phyloP scores from a whole-genome alignment of 2,888 invertebrate genomes.

The Acanthosepion pharaonis region DNA sequence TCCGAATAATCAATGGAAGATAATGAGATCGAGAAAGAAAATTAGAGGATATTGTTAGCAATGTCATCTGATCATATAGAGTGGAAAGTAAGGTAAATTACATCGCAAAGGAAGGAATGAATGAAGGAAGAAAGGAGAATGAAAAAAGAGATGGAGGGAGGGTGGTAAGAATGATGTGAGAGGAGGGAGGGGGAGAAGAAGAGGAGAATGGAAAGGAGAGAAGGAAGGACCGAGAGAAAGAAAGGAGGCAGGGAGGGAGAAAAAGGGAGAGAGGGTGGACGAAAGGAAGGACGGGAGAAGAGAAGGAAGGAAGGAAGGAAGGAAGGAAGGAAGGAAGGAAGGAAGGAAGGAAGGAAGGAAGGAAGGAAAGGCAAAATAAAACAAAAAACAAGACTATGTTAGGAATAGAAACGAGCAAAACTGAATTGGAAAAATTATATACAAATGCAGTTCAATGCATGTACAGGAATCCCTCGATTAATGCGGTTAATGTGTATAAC shows the following conservation, averaged over 20 bases:
- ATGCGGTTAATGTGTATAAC: too few species aligned
- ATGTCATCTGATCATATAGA: background rate
- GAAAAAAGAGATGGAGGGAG: background rate
- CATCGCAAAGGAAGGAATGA: background rate
- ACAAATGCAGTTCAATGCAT: background rate
- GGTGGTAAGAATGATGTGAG: background rate
- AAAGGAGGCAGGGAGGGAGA: too few species aligned
- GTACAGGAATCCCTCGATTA: background rate
- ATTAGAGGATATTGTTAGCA: background rate
- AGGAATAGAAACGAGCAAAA: background rate
- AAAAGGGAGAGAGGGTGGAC: too few species aligned
- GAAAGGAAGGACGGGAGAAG: too few species aligned
- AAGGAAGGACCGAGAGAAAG: too few species aligned
- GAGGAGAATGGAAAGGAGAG: too few species aligned
- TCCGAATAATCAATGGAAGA: background rate
- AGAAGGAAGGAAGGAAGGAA: too few species aligned
- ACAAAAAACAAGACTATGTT: background rate
- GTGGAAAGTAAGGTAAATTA: background rate
- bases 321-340: too few species aligned
- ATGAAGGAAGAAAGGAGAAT: background rate
- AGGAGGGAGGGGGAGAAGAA: too few species aligned
- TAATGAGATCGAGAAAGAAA: background rate
- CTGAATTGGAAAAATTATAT: background rate
- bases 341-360: too few species aligned
- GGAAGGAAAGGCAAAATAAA: too few species aligned